Percentiles rank a stretch among this genome's conserved stretches.
These are phyloP conservation scores for Poeciliopsis infans DNA, from an alignment of 2,797 vertebrate species.

Conservation along the genomic window DNA sequence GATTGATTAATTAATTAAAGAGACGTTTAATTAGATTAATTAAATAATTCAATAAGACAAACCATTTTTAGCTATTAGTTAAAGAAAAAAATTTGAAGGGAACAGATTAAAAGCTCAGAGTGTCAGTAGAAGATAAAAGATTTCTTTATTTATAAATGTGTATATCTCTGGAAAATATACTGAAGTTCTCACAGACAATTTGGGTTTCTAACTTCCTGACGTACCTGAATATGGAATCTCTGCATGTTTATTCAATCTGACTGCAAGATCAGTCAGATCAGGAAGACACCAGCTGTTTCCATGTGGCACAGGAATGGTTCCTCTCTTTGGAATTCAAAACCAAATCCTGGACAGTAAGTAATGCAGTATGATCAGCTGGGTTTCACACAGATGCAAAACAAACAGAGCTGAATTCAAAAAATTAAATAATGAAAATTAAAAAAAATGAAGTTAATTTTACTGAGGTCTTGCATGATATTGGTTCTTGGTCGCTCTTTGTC, in stretches of 20 bases:
- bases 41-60: neutral
- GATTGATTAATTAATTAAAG: too few relatives aligned
- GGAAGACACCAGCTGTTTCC: neutral
- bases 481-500: neutral
- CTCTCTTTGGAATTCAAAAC: neutral
- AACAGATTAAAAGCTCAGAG: neutral
- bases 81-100: neutral
- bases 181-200: neutral
- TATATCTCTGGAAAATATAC: neutral
- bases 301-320: neutral
- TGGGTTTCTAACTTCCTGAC: neutral
- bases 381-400: neutral
- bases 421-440: neutral
- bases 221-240: neutral
- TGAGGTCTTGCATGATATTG: neutral
- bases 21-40: neutral
- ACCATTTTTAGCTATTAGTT: neutral
- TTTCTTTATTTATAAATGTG: neutral
- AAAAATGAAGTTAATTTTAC: neutral
- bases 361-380: neutral
- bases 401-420: neutral
- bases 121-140: neutral
- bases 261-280: neutral
- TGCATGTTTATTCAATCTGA: neutral
- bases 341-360: neutral